Base-by-base conservation (phyloP, 2,797 vertebrate species). In the Chaetodon trifasciatus region DNA sequence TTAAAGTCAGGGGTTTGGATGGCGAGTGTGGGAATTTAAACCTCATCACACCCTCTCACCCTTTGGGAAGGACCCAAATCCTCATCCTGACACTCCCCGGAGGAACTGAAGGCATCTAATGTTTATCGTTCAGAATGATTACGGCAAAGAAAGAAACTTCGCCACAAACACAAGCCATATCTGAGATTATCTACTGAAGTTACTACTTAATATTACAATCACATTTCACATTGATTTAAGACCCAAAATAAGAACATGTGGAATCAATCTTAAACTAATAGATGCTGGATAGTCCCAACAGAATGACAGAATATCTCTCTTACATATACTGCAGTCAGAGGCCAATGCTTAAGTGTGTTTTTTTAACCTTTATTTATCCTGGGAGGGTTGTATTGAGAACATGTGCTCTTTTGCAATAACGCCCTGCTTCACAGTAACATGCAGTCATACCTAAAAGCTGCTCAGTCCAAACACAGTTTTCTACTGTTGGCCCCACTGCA, bases 1-100 rank as follows among this genome's bases (percentile, higher is more conserved):
- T 84, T 84, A 76, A 90, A 86, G 82, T 85, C 76, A 82, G 16
- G 39, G 83, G 81, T 86, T 84, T 77, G 70, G 40, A 66, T 23
- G 24, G 70, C 19, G 58, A 67, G 50, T 62, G 66, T 67, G 78
- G 81, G 77, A 88, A 87, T 79, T 81, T 66, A 28, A 79, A 46
- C 62, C 69, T 81, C 65, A 64, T 71, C 58, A 70, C 76, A 62
- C 57, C 39, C 35, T 73, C 68, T 65, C 42, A 64, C 50, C 42
- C 42, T 71, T 60, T 74, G 55, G 61, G 60, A 82, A 63, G 39
- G 62, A 58, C 9, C 23, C 44, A 62, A 15, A 76, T 58, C 40
- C 47, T 57, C 55, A 23, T 60, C 28, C 64, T 23, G 39, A 32
- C 52, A 53, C 50, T 69, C 23, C 35, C 13, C 1, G 0, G 1